Percentiles rank a stretch among this genome's conserved stretches.
Evolutionary conservation across 2,113 vertebrate species (phyloP).

Genomic region (Camarhynchus parvulus): DNA sequence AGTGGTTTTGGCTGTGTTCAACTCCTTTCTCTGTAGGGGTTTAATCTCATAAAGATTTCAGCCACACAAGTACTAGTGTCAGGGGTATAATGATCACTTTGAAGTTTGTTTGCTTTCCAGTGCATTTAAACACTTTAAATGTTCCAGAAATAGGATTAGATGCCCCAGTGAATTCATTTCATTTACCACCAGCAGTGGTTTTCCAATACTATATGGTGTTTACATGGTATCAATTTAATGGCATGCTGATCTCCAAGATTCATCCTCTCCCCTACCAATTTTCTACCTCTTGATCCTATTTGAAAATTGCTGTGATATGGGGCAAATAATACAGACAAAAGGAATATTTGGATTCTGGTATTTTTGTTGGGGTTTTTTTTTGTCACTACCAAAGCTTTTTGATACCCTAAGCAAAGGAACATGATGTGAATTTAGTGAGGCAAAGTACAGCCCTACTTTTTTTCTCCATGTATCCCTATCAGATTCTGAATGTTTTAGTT

Average conservation of each 20-base stretch:
- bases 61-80: slow-evolving; percentile 80
- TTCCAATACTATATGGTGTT: slow-evolving; percentile 76
- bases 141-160: slow-evolving; percentile 86
- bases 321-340: slow-evolving; percentile 27
- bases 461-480: neutral
- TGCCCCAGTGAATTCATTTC: slow-evolving; percentile 83
- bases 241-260: slow-evolving; percentile 79
- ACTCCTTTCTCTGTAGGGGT: slow-evolving; percentile 77
- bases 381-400: neutral
- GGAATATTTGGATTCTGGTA: neutral
- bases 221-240: slow-evolving; percentile 80
- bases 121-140: slow-evolving; percentile 81
- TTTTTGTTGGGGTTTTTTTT: neutral
- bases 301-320: slow-evolving; percentile 47
- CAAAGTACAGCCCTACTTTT: neutral
- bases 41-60: slow-evolving; percentile 86
- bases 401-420: neutral
- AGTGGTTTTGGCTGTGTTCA: slow-evolving; percentile 77
- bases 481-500: neutral
- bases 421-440: neutral
- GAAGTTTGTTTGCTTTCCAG: slow-evolving; percentile 85
- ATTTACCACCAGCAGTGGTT: slow-evolving; percentile 85
- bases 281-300: slow-evolving; percentile 68
- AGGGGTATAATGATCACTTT: slow-evolving; percentile 86
- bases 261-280: slow-evolving; percentile 63